Percentiles rank a stretch among this genome's conserved stretches.
phyloP scores from a whole-genome alignment of 2,888 invertebrate genomes.

The Crepidodera aurea region DNA sequence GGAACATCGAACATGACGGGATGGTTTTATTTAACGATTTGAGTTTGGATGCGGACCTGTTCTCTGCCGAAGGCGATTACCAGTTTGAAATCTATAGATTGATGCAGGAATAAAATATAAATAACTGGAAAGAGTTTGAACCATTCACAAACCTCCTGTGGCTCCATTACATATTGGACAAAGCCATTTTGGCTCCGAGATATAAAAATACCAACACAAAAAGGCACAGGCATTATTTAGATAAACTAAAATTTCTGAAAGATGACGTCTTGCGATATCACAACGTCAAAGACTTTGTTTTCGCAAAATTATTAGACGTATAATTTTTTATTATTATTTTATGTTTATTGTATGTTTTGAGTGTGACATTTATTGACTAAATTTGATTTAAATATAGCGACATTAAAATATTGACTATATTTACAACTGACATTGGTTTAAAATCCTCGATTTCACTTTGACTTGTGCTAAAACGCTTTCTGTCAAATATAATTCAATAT shows the following conservation, averaged over 20 bases:
- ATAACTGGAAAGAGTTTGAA: constrained; percentile 84
- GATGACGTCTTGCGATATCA: constrained; percentile 67
- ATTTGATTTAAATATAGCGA: no score
- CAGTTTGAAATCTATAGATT: constrained; percentile 94
- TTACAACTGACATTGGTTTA: no score
- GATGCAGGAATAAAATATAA: constrained; percentile 82
- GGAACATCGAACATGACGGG: constrained; percentile 67
- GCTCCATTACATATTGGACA: constrained; percentile 87
- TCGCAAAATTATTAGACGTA: constrained; percentile 14
- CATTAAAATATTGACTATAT: no score
- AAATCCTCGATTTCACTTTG: no score
- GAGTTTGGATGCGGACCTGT: constrained; percentile 77
- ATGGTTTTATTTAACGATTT: constrained; percentile 79
- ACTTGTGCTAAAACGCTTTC: no score
- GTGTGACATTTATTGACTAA: not conserved
- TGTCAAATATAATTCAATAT: no score
- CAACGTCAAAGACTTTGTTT: constrained; percentile 68
- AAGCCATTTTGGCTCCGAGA: constrained; percentile 75
- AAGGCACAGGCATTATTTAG: constrained; percentile 68
- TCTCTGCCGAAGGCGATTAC: constrained; percentile 86
- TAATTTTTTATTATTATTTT: not conserved
- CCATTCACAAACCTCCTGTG: constrained; percentile 90
- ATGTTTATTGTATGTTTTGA: not conserved
- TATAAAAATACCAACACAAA: constrained; percentile 71
- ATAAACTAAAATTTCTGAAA: constrained; percentile 66